Percentiles rank a stretch among this genome's conserved stretches.
phyloP scores from a whole-genome alignment of 1,140 invertebrate species.

The Philotrypesis tridentata region DNA sequence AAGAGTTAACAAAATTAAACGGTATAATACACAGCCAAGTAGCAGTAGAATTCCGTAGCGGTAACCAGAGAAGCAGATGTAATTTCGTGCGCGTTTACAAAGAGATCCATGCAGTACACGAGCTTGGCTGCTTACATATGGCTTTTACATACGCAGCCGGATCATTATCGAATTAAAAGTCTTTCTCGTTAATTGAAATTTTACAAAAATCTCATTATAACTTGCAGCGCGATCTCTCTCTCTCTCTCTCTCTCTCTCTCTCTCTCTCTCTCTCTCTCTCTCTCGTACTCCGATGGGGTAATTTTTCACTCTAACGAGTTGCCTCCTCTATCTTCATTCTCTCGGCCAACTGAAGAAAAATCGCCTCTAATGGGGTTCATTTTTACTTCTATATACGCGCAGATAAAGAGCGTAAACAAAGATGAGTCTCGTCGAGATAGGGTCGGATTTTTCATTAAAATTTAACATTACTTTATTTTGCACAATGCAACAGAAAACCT shows the following conservation, averaged over 20 bases:
- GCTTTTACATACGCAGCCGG: too few relatives aligned
- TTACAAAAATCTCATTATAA: constrained; percentile 22
- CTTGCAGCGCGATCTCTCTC: neutral
- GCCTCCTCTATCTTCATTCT: constrained; percentile 20
- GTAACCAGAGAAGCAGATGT: too few relatives aligned
- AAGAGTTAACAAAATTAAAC: neutral
- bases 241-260: neutral
- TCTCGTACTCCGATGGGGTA: neutral
- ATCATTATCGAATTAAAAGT: constrained; percentile 17
- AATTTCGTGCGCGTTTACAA: neutral
- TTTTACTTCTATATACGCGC: neutral
- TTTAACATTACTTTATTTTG: too few relatives aligned
- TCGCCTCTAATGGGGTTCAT: constrained; percentile 22
- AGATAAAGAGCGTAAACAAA: constrained; percentile 21
- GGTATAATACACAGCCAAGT: neutral
- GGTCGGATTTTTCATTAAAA: neutral
- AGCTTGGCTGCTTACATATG: neutral
- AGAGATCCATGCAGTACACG: neutral
- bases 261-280: neutral
- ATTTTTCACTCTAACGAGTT: constrained; percentile 38
- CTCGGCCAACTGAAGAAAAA: constrained; percentile 17
- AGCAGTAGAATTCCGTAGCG: neutral
- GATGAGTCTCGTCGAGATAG: neutral
- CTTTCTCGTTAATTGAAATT: neutral
- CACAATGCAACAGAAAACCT: too few relatives aligned